These are phyloP conservation scores for Hepsetus odoe DNA, from an alignment of 2,113 vertebrate species.

Conservation along the genomic window DNA sequence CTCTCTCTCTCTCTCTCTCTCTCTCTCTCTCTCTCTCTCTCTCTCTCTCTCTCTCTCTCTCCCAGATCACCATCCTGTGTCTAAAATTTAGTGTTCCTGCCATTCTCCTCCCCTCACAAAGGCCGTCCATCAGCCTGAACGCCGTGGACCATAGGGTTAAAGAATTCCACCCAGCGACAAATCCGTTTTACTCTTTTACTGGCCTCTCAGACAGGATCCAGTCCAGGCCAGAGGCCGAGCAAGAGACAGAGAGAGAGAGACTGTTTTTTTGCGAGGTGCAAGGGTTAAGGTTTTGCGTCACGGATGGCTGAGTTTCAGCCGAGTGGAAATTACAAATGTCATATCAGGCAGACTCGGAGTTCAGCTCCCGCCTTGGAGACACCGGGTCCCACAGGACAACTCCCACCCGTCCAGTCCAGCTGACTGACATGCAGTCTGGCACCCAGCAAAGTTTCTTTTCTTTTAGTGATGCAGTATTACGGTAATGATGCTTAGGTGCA, in stretches of 20 bases:
- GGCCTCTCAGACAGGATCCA: constrained; percentile 51
- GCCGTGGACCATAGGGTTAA: constrained; percentile 30
- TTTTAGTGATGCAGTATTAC: not conserved
- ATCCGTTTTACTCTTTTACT: constrained; percentile 50
- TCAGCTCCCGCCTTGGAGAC: constrained; percentile 33
- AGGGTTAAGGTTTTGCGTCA: constrained; percentile 55
- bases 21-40: constrained; percentile 10
- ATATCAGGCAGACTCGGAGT: constrained; percentile 48
- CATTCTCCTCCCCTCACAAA: constrained; percentile 54
- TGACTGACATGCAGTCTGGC: not conserved
- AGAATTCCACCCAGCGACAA: constrained; percentile 51
- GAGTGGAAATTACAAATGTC: constrained; percentile 59
- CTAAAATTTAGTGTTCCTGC: constrained; percentile 56
- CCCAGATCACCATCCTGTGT: no score
- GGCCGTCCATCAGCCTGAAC: constrained; percentile 55
- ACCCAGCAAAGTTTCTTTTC: not conserved
- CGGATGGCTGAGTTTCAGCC: constrained; percentile 54
- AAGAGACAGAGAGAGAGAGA: constrained; percentile 6
- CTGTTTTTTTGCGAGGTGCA: constrained; percentile 42
- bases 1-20: constrained; percentile 24
- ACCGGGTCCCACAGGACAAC: constrained; percentile 6
- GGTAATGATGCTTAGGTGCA: not conserved
- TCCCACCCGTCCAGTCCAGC: constrained; percentile 6
- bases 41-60: constrained; percentile 31
- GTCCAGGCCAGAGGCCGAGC: constrained; percentile 38